Evolutionary conservation across 2,113 vertebrate species (phyloP), one percentile per base, ranked within the genome.

Genomic region (Oreotrochilus melanogaster): DNA sequence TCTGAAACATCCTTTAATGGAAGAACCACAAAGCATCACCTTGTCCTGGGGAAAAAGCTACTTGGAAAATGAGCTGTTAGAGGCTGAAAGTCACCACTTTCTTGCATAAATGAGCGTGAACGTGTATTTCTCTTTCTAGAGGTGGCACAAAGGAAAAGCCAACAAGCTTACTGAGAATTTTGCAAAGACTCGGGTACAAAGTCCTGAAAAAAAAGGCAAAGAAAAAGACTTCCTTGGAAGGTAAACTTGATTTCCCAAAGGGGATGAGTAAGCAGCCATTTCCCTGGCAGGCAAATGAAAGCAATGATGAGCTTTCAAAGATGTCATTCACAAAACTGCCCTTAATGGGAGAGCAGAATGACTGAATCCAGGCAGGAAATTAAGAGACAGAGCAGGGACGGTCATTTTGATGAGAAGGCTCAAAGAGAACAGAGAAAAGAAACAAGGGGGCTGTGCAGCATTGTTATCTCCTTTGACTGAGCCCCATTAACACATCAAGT

Each of bases 251-350:
- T 78, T 91, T 86, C 92, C 92, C 90, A 64, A 71, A 60, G 90
- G 82, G 72, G 64, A 90, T 95, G 93, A 95, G 92, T 90, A 89
- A 96, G 93, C 93, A 95, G 92, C 22, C 90, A 50, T 74, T 83
- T 84, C 69, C 85, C 88, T 94, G 1, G 0, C 85, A 80, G 90
- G 86, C 82, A 95, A 94, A 94, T 64, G 85, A 93, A 95, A 95
- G 82, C 53, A 27, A 28, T 37, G 83, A 80, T 66, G 91, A 91
- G 88, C 85, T 94, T 96, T 90, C 92, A 95, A 86, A 90, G 88
- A 53, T 94, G 93, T 73, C 95, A 94, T 90, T 96, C 93, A 94
- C 71, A 83, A 92, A 96, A 86, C 76, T 74, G 86, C 43, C 76
- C 83, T 94, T 95, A 81, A 93, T 81, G 92, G 83, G 51, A 83